Percentiles rank a stretch among this genome's conserved stretches.
phyloP scores from a whole-genome alignment of 1,140 invertebrate genomes.

The Phthorimaea operculella region DNA sequence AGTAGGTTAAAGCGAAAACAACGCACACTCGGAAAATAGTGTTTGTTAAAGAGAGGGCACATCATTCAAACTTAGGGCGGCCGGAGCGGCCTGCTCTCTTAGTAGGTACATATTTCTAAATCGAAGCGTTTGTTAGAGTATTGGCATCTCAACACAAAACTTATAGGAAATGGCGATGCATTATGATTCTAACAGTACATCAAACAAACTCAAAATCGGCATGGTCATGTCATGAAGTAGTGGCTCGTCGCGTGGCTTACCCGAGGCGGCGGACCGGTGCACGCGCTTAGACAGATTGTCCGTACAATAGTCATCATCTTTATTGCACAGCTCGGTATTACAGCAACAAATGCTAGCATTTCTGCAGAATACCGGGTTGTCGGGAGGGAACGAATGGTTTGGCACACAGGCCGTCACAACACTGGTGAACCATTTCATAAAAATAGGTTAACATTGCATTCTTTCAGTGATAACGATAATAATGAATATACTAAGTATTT shows the following conservation, averaged over 20 bases:
- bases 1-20: constrained; percentile 65
- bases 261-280: constrained; percentile 38
- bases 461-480: constrained; percentile 16
- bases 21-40: constrained; percentile 62
- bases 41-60: constrained; percentile 55
- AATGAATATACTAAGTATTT: constrained; percentile 16
- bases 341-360: constrained; percentile 52
- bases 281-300: constrained; percentile 36
- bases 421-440: constrained; percentile 48
- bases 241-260: constrained; percentile 56
- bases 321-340: constrained; percentile 57
- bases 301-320: constrained; percentile 42
- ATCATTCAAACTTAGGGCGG: constrained; percentile 52
- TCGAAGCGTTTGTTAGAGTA: constrained; percentile 61
- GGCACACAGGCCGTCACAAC: constrained; percentile 54
- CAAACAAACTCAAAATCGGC: constrained; percentile 60
- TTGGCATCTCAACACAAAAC: constrained; percentile 66
- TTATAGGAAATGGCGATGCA: constrained; percentile 55
- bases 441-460: constrained; percentile 40
- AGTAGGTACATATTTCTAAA: constrained; percentile 59
- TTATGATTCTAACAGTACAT: constrained; percentile 59
- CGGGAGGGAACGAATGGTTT: constrained; percentile 47
- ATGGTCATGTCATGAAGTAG: constrained; percentile 45
- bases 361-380: constrained; percentile 49
- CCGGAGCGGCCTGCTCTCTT: constrained; percentile 26